Conservation (phyloP, 1,140 invertebrate species). For the Cydia amplana region DNA sequence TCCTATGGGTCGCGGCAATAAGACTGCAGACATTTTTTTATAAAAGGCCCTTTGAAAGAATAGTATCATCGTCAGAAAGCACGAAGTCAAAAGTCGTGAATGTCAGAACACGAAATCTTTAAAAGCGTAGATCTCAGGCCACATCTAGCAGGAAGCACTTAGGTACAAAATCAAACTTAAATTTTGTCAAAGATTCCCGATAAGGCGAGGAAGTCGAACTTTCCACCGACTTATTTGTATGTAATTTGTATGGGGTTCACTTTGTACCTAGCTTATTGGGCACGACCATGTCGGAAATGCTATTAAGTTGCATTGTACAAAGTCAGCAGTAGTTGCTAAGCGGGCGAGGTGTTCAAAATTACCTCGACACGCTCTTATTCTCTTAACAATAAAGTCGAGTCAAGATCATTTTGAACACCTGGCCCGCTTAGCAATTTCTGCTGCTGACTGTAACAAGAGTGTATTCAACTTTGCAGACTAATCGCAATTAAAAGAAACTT, state of each 20-base stretch:
- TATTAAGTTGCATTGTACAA: not conserved
- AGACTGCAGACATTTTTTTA: no score
- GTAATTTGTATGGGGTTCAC: constrained; percentile 50
- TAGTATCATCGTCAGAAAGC: no score
- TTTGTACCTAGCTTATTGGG: constrained; percentile 14
- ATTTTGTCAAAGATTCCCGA: constrained; percentile 66
- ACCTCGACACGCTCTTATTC: no score
- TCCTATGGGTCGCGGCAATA: no score
- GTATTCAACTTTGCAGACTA: not conserved
- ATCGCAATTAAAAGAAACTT: not conserved
- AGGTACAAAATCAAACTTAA: constrained; percentile 73
- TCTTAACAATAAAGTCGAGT: no score
- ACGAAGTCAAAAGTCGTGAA: not conserved
- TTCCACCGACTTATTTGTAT: constrained; percentile 60
- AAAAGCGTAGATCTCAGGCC: not conserved
- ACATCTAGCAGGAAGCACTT: not conserved
- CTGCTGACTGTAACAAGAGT: no score
- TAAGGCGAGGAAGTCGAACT: constrained; percentile 61
- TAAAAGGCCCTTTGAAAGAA: no score
- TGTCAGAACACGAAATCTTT: not conserved
- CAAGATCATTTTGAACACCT: no score
- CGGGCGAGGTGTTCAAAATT: no score
- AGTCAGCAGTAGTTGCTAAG: no score
- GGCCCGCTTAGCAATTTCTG: no score
- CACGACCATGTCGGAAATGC: not conserved